Evolutionary conservation across 2,797 vertebrate species (phyloP).

Genomic region (Hydrolagus colliei): DNA sequence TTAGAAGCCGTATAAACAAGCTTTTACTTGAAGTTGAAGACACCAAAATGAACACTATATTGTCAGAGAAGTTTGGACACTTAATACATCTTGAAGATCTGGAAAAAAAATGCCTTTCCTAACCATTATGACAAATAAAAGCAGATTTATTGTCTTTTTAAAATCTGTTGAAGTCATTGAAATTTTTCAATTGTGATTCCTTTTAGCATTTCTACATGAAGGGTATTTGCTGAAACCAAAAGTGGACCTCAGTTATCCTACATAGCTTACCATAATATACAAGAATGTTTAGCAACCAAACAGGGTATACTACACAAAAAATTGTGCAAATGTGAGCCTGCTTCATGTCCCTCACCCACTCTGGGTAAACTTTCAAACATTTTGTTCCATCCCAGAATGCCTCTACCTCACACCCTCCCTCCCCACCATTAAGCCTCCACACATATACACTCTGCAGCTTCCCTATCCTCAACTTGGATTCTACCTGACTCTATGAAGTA

Average conservation of each 20-base stretch:
- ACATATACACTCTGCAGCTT: too few relatives aligned
- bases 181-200: neutral
- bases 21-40: neutral
- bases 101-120: neutral
- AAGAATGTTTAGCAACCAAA: constrained; percentile 1
- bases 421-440: too few relatives aligned
- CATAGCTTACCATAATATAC: neutral
- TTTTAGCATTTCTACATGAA: constrained; percentile 5
- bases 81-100: neutral
- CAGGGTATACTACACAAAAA: neutral
- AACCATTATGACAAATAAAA: neutral
- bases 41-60: neutral
- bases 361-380: too few relatives aligned
- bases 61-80: neutral
- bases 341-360: too few relatives aligned
- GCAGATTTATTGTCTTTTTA: constrained; percentile 10
- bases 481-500: too few relatives aligned
- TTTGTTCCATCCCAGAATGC: too few relatives aligned
- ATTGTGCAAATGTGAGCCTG: too few relatives aligned
- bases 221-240: neutral
- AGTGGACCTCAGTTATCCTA: neutral
- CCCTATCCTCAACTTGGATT: too few relatives aligned
- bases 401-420: too few relatives aligned
- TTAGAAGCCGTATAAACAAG: too few relatives aligned
- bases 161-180: neutral